A percentile compares a stretch with the other conserved stretches of the same genome.
Conservation (phyloP, 2,113 vertebrate species). For the Pristiophorus japonicus region DNA sequence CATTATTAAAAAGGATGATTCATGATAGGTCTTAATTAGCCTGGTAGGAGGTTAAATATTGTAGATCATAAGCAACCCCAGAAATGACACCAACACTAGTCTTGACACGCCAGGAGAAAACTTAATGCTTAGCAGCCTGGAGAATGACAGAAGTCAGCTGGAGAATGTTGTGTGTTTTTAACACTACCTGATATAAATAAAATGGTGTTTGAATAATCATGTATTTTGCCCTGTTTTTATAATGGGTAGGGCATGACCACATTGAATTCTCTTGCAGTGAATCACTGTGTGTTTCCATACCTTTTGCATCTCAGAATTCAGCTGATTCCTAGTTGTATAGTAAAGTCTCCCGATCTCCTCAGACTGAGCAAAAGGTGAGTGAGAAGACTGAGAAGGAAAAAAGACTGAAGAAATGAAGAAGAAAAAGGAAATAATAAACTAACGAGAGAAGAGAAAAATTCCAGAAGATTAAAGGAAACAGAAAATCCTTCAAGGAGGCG, state of each 20-base stretch:
- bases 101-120: not conserved
- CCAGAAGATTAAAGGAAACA: not conserved
- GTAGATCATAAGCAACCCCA: not conserved
- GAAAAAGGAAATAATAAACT: not conserved
- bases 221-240: not conserved
- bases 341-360: not conserved
- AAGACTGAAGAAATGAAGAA: conserved; percentile 13
- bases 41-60: not conserved
- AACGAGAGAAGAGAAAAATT: not conserved
- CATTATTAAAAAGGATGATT: not conserved
- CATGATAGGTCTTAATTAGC: not conserved
- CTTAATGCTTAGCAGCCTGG: not conserved
- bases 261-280: not conserved
- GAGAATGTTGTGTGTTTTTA: not conserved
- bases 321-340: not conserved
- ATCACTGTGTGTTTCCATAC: not conserved
- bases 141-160: not conserved
- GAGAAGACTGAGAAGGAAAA: not conserved
- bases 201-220: not conserved
- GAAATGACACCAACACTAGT: not conserved
- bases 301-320: not conserved
- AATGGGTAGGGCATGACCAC: not conserved
- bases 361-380: not conserved
- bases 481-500: not conserved
- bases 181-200: not conserved